These are phyloP conservation scores for Tenthredo livida DNA, from an alignment of 2,888 invertebrate species.

Conservation along the genomic window DNA sequence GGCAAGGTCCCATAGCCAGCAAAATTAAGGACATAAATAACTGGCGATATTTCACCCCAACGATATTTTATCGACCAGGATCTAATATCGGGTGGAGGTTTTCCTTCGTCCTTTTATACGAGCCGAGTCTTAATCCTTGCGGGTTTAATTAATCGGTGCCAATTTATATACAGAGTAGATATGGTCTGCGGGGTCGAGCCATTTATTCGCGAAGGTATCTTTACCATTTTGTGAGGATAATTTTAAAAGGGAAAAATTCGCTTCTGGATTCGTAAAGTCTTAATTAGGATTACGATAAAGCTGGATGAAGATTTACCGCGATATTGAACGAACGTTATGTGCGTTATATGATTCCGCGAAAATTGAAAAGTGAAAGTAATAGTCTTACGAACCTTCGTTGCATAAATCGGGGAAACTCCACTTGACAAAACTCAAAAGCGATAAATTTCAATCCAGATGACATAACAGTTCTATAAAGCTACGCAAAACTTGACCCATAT, in stretches of 20 bases:
- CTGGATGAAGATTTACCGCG: not conserved
- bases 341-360: not conserved
- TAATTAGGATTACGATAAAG: not conserved
- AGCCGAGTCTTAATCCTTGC: not conserved
- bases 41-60: slow-evolving; percentile 2
- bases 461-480: slow-evolving; percentile 1
- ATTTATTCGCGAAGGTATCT: not conserved
- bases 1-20: not conserved
- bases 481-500: slow-evolving; percentile 25
- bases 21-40: slow-evolving; percentile 39
- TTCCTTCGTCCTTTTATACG: slow-evolving; percentile 1
- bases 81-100: not conserved
- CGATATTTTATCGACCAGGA: slow-evolving; percentile 35
- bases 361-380: not conserved
- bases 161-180: slow-evolving; percentile 12
- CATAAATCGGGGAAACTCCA: not conserved
- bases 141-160: slow-evolving; percentile 37
- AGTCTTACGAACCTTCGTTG: slow-evolving; percentile 3
- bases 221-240: not conserved
- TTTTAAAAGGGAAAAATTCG: not conserved
- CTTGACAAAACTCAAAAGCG: not conserved
- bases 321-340: not conserved
- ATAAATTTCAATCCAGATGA: slow-evolving; percentile 17
- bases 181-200: not conserved
- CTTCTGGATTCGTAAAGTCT: not conserved